Percentiles rank a stretch among this genome's conserved stretches.
Evolutionary conservation across 1,140 invertebrate species (phyloP).

Genomic region (Drosophila lacteicornis): DNA sequence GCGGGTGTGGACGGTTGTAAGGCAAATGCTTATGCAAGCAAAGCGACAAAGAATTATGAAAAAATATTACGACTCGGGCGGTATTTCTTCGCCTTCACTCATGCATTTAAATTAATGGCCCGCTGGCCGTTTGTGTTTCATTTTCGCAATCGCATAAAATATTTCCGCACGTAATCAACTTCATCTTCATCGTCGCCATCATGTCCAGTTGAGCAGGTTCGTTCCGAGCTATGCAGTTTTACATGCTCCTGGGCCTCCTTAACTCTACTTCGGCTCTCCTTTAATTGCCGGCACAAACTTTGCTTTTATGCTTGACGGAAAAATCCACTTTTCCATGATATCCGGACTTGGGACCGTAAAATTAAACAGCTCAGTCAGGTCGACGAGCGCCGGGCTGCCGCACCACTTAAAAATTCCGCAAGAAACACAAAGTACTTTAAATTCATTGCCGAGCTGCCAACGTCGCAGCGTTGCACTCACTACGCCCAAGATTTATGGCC

Average conservation of each 20-base stretch:
- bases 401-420: slow-evolving; percentile 66
- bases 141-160: slow-evolving; percentile 66
- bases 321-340: slow-evolving; percentile 81
- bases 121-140: slow-evolving; percentile 74
- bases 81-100: slow-evolving; percentile 46
- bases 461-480: slow-evolving; percentile 46
- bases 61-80: slow-evolving; percentile 46
- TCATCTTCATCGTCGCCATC: slow-evolving; percentile 12
- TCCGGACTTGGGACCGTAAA: slow-evolving; percentile 63
- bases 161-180: slow-evolving; percentile 31
- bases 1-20: slow-evolving; percentile 13
- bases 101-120: slow-evolving; percentile 76
- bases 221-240: slow-evolving; percentile 22
- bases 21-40: slow-evolving; percentile 69
- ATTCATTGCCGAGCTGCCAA: slow-evolving; percentile 62
- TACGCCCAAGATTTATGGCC: slow-evolving; percentile 65
- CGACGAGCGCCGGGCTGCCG: slow-evolving; percentile 3
- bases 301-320: slow-evolving; percentile 81
- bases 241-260: slow-evolving; percentile 33
- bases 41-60: slow-evolving; percentile 63
- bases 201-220: slow-evolving; percentile 7
- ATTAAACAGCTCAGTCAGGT: slow-evolving; percentile 55
- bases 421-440: slow-evolving; percentile 70
- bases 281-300: slow-evolving; percentile 63
- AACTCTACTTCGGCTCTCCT: slow-evolving; percentile 11